Percentiles rank a stretch among this genome's conserved stretches.
These are phyloP conservation scores for Penaeus monodon DNA, from an alignment of 2,888 invertebrate genomes.

Conservation along the genomic window DNA sequence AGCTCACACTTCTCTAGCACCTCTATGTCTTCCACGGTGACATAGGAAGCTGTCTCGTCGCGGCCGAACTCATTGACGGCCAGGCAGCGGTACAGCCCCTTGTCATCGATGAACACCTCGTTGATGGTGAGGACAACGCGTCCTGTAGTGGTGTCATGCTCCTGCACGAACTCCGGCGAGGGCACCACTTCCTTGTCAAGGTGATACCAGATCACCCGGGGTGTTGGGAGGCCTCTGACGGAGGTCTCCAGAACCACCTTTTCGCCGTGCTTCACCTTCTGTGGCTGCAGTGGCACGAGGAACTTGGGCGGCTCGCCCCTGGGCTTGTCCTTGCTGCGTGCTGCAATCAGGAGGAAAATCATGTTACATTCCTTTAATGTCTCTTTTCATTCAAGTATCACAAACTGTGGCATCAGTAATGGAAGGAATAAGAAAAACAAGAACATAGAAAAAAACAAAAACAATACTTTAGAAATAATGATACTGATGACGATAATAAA, in stretches of 20 bases:
- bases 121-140: conserved; percentile 80
- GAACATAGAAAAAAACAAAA: no score
- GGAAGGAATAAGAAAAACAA: no score
- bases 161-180: conserved; percentile 74
- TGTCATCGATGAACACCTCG: conserved; percentile 93
- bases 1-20: conserved; percentile 63
- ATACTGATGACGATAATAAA: neutral
- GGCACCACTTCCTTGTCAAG: conserved; percentile 77
- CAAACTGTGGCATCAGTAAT: no score
- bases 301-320: conserved; percentile 62
- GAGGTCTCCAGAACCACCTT: conserved; percentile 78
- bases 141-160: conserved; percentile 77
- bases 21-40: conserved; percentile 61
- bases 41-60: conserved; percentile 72
- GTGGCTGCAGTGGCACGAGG: conserved; percentile 59
- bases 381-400: no score
- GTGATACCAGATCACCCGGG: conserved; percentile 80
- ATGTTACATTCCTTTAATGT: no score
- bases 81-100: conserved; percentile 86
- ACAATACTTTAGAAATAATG: no score
- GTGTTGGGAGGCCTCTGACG: conserved; percentile 79
- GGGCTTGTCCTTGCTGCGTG: conserved; percentile 61
- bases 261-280: conserved; percentile 73
- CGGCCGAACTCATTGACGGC: conserved; percentile 87
- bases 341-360: conserved; percentile 5